These are phyloP conservation scores for Odocoileus hemionus DNA, from an alignment of 2,113 vertebrate species.

Conservation along the genomic window DNA sequence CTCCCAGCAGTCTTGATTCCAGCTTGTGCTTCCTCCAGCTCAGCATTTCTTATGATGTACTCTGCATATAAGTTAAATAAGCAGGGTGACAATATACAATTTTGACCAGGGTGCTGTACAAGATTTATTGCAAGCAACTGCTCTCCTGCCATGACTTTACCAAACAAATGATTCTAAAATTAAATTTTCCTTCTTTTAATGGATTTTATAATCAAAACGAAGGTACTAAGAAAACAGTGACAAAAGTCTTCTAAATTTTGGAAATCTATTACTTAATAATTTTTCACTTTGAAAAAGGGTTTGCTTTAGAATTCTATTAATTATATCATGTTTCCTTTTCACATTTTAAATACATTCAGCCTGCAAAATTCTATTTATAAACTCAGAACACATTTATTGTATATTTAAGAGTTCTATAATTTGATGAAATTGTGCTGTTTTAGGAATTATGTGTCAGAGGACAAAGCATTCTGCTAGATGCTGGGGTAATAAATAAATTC, in stretches of 20 bases:
- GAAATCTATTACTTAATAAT: not conserved
- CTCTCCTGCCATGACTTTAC: not conserved
- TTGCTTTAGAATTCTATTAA: not conserved
- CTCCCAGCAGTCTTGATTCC: no score
- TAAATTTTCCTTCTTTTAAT: not conserved
- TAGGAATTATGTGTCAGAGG: not conserved
- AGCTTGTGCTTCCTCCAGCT: no score
- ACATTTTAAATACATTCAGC: not conserved
- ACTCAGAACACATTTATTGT: not conserved
- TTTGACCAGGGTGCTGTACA: not conserved
- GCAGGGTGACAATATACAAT: not conserved
- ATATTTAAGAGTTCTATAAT: not conserved
- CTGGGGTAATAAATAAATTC: conserved; percentile 7
- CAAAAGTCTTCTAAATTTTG: not conserved
- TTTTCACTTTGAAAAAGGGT: not conserved
- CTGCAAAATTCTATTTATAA: conserved; percentile 20
- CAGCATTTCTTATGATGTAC: no score
- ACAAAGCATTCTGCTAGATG: not conserved
- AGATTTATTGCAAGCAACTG: not conserved
- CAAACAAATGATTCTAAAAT: not conserved
- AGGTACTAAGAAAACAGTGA: not conserved
- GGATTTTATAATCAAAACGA: not conserved
- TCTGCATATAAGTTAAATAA: no score
- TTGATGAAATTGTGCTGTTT: not conserved
- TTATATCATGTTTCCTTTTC: not conserved